Evolutionary conservation across 2,797 vertebrate genomes (phyloP).

Genomic region (Cynopterus sphinx): DNA sequence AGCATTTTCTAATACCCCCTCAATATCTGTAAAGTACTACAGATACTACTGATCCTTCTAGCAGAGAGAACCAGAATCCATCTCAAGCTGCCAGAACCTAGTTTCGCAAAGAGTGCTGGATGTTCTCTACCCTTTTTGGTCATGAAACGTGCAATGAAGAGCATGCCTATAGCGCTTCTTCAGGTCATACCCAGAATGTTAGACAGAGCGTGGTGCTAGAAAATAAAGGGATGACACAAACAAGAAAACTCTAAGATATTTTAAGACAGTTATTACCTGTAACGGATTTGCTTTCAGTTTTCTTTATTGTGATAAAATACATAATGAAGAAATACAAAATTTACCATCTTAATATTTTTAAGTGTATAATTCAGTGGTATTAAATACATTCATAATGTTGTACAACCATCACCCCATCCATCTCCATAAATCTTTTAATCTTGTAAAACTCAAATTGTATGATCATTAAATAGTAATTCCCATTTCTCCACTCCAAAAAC

Average conservation of each 20-base stretch:
- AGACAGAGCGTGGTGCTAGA: background rate
- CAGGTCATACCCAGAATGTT: background rate
- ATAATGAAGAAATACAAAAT: background rate
- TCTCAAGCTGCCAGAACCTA: background rate
- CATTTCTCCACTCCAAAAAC: background rate
- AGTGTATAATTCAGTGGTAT: background rate
- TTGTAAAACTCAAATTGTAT: background rate
- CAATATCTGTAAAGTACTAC: background rate
- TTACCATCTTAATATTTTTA: background rate
- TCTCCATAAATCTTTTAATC: background rate
- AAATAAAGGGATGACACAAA: background rate
- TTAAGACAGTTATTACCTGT: background rate
- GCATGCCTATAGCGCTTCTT: background rate
- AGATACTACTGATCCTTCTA: background rate
- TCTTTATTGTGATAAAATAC: background rate
- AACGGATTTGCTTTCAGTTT: background rate
- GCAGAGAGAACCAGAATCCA: background rate
- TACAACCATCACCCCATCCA: background rate
- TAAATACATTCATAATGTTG: background rate
- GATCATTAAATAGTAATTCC: background rate
- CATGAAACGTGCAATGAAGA: background rate
- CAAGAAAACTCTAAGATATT: background rate
- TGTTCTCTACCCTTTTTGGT: background rate
- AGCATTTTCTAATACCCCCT: background rate
- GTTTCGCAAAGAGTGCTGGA: background rate